These are phyloP conservation scores for Lepus americanus DNA, from an alignment of 2,113 vertebrate genomes.

Conservation along the genomic window DNA sequence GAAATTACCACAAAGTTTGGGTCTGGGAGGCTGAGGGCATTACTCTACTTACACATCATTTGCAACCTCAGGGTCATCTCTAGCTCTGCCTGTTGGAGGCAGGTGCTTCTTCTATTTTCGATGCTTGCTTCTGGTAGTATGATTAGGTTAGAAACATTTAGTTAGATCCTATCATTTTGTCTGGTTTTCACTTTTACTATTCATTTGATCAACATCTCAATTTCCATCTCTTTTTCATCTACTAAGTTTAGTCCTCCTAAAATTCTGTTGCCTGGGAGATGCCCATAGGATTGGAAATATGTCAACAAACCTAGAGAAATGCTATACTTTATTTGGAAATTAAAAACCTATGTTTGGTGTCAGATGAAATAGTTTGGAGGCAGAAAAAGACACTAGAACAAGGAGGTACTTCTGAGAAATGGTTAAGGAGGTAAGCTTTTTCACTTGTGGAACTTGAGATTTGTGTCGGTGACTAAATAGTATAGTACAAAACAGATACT, in stretches of 20 bases:
- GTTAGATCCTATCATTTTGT: conserved; percentile 32
- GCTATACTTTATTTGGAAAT: conserved; percentile 55
- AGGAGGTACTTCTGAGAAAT: neutral
- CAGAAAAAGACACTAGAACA: neutral
- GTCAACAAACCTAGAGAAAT: conserved; percentile 65
- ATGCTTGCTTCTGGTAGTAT: neutral
- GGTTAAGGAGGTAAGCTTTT: neutral
- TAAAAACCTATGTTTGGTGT: conserved; percentile 58
- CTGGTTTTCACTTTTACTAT: conserved; percentile 68
- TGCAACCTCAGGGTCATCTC: neutral
- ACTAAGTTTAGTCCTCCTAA: conserved; percentile 71
- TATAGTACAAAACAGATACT: neutral
- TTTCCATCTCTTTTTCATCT: conserved; percentile 77
- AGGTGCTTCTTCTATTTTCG: neutral
- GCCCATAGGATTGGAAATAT: conserved; percentile 69
- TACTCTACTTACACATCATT: neutral
- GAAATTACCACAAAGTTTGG: neutral
- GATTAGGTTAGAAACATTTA: neutral
- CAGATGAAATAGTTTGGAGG: neutral
- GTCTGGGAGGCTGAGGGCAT: rapidly evolving
- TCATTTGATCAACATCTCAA: conserved; percentile 78
- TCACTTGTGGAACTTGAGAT: neutral
- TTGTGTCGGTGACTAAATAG: neutral
- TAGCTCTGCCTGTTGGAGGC: neutral
- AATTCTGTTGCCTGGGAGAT: conserved; percentile 81